Evolutionary conservation across 1,140 invertebrate species (phyloP).

Genomic region (Heterodera schachtii): DNA sequence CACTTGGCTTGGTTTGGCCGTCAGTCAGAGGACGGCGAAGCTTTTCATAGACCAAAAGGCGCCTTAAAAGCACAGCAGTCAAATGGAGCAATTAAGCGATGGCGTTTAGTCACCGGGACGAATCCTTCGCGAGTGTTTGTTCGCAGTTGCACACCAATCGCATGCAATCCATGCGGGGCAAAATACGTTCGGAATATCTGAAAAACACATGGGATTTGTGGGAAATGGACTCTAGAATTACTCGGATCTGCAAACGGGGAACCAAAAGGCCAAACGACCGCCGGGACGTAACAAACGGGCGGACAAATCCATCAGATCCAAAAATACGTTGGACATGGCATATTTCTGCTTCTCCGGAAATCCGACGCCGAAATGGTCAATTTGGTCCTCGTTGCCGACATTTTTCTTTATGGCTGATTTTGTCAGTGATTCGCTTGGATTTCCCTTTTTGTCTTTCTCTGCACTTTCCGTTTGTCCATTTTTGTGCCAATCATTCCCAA

Average conservation of each 20-base stretch:
- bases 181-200: slow-evolving; percentile 67
- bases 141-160: slow-evolving; percentile 67
- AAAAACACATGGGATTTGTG: slow-evolving; percentile 23
- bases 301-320: slow-evolving; percentile 68
- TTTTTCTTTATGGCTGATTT: slow-evolving; percentile 55
- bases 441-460: neutral
- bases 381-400: neutral
- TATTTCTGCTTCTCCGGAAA: slow-evolving; percentile 67
- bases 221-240: slow-evolving; percentile 41
- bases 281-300: slow-evolving; percentile 65
- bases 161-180: slow-evolving; percentile 67
- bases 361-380: slow-evolving; percentile 7
- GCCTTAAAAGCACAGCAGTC: slow-evolving; percentile 34
- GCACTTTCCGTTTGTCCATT: neutral
- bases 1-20: neutral
- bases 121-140: slow-evolving; percentile 64
- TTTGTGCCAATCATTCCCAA: neutral
- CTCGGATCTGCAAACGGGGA: slow-evolving; percentile 67
- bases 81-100: slow-evolving; percentile 11
- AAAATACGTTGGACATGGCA: slow-evolving; percentile 67
- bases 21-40: slow-evolving; percentile 18
- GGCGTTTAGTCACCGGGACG: slow-evolving; percentile 43
- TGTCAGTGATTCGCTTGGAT: neutral
- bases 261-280: slow-evolving; percentile 69
- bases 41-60: slow-evolving; percentile 57